These are phyloP conservation scores for Graptemys geographica DNA, from an alignment of 2,797 vertebrate species.

Conservation along the genomic window DNA sequence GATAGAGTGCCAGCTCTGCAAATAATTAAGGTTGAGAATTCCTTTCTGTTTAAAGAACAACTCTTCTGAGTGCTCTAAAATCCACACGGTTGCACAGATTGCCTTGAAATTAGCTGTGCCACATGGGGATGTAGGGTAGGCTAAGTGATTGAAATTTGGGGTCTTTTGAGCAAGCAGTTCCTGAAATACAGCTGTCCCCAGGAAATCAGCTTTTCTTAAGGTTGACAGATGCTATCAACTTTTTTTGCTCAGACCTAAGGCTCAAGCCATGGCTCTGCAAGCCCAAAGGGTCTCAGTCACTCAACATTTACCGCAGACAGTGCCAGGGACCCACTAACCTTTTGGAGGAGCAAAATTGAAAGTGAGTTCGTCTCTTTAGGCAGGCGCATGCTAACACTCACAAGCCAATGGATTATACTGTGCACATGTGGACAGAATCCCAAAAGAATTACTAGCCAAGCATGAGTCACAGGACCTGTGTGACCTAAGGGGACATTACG, in stretches of 20 bases:
- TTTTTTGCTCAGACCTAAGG: background rate
- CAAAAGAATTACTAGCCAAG: background rate
- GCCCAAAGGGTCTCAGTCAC: background rate
- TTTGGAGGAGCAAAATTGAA: background rate
- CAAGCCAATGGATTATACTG: background rate
- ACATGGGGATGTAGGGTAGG: background rate
- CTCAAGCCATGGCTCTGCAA: too few species aligned
- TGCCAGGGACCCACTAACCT: background rate
- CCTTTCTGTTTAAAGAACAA: background rate
- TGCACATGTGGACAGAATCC: background rate
- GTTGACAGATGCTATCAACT: background rate
- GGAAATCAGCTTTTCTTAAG: background rate
- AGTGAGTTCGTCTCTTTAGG: background rate
- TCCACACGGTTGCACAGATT: background rate
- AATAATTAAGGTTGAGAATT: background rate
- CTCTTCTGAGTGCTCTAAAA: background rate
- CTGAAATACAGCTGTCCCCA: background rate
- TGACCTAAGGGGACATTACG: background rate
- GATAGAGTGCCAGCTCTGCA: background rate
- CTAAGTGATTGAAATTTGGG: background rate
- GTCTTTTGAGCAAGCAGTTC: background rate
- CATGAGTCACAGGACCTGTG: background rate
- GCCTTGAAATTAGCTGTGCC: background rate
- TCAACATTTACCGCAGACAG: background rate
- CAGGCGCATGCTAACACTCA: background rate